phyloP scores from a whole-genome alignment of 2,797 vertebrate species.

The Setipinna tenuifilis region DNA sequence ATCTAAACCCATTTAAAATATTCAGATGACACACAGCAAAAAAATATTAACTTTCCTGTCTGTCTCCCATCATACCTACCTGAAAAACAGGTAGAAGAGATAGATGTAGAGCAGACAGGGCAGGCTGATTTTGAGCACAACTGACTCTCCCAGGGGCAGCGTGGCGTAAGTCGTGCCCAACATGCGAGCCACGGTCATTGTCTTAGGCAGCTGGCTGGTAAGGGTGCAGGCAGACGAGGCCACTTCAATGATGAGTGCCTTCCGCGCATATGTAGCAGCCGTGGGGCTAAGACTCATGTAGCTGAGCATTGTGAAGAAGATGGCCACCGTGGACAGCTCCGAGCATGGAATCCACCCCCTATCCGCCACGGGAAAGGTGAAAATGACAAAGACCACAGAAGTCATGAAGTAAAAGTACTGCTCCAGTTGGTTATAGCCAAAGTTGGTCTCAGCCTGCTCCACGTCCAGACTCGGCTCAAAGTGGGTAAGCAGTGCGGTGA shows the following conservation, averaged over 20 bases:
- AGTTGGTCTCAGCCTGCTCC: slow-evolving; percentile 93
- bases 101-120: slow-evolving; percentile 91
- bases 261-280: slow-evolving; percentile 82
- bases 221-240: slow-evolving; percentile 85
- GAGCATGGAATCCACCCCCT: slow-evolving; percentile 94
- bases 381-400: slow-evolving; percentile 92
- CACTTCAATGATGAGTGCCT: slow-evolving; percentile 87
- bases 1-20: too few relatives aligned
- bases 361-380: slow-evolving; percentile 94
- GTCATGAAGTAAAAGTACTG: slow-evolving; percentile 91
- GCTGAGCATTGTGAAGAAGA: slow-evolving; percentile 91
- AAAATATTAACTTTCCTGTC: neutral
- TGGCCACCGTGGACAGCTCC: slow-evolving; percentile 86
- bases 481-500: slow-evolving; percentile 88
- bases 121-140: slow-evolving; percentile 86
- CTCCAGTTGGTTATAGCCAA: slow-evolving; percentile 96
- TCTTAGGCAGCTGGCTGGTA: slow-evolving; percentile 77
- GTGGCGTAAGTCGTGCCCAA: slow-evolving; percentile 84
- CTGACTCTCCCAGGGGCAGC: slow-evolving; percentile 81
- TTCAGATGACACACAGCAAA: too few relatives aligned
- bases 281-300: slow-evolving; percentile 88
- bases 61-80: slow-evolving; percentile 59
- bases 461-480: slow-evolving; percentile 93
- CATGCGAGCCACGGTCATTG: slow-evolving; percentile 70
- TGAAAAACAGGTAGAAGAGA: slow-evolving; percentile 91